phyloP scores from a whole-genome alignment of 2,888 invertebrate genomes.

The Xestia sexstrigata region DNA sequence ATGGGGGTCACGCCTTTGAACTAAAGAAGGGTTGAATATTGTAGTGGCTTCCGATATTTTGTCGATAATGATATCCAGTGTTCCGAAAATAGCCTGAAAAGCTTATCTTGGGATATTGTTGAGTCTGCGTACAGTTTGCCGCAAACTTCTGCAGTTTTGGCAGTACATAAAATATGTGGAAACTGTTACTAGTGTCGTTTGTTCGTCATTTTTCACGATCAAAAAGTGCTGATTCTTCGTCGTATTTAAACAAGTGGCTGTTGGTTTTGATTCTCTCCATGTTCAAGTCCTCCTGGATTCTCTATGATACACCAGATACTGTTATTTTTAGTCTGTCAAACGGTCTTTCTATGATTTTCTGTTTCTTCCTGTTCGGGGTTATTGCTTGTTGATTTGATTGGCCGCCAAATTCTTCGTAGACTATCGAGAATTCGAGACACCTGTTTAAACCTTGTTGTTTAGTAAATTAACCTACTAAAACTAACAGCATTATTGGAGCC shows the following conservation, averaged over 20 bases:
- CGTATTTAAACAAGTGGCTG: too few relatives aligned
- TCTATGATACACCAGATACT: too few relatives aligned
- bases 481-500: neutral
- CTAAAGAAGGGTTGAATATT: conserved; percentile 17
- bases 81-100: neutral
- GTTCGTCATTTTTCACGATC: too few relatives aligned
- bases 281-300: too few relatives aligned
- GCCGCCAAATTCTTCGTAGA: neutral
- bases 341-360: too few relatives aligned
- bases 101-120: neutral
- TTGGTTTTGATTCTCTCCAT: too few relatives aligned
- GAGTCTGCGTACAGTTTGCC: neutral
- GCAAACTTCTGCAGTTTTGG: neutral
- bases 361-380: too few relatives aligned
- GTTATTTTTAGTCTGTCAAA: too few relatives aligned
- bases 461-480: neutral
- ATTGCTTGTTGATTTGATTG: neutral
- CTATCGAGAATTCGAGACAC: neutral
- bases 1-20: conserved; percentile 21
- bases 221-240: too few relatives aligned
- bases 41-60: neutral
- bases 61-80: neutral
- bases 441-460: too few relatives aligned
- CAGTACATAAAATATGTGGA: neutral
- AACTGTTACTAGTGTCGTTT: neutral